These are phyloP conservation scores for Oryzias sinensis DNA, from an alignment of 2,797 vertebrate genomes.

Conservation along the genomic window DNA sequence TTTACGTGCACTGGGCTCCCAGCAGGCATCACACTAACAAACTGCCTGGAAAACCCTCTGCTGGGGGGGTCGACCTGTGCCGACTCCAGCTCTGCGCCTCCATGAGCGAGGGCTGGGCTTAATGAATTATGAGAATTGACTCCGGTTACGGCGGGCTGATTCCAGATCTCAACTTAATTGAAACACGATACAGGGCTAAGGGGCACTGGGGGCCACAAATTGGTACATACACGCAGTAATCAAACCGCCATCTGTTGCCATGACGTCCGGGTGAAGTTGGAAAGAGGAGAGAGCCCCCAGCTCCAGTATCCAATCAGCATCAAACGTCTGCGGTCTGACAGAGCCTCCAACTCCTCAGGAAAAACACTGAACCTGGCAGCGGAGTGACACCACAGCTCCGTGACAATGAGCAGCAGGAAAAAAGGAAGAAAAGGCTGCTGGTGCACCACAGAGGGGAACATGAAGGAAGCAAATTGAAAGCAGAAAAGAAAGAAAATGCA, in stretches of 20 bases:
- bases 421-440: no score
- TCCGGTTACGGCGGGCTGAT: constrained; percentile 22
- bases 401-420: no score
- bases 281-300: background rate
- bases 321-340: background rate
- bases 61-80: constrained; percentile 2
- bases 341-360: no score
- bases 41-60: no score
- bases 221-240: constrained; percentile 58
- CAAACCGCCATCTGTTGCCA: constrained; percentile 68
- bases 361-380: no score
- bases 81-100: constrained; percentile 29
- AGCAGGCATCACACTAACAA: no score
- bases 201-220: constrained; percentile 53
- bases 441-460: no score
- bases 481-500: no score
- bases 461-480: no score
- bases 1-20: no score
- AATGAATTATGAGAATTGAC: constrained; percentile 63
- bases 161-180: constrained; percentile 70
- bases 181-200: constrained; percentile 60
- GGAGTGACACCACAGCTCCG: no score
- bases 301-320: constrained; percentile 9
- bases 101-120: constrained; percentile 39
- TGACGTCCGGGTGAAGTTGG: constrained; percentile 24